Base-by-base conservation (phyloP, 2,888 invertebrate species). In the Archips xylosteana region DNA sequence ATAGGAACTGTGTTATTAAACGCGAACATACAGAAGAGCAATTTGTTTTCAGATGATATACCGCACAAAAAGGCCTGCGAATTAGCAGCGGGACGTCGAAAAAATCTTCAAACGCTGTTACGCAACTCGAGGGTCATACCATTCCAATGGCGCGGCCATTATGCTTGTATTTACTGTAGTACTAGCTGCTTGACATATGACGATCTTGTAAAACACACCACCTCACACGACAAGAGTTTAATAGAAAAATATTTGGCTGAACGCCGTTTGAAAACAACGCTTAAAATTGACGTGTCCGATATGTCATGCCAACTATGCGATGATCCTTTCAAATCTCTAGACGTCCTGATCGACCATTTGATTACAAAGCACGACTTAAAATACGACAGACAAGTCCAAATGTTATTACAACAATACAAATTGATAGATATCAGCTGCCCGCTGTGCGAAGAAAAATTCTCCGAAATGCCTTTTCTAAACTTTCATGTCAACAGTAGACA, bases 271-370 rank as follows among this genome's bases (percentile, higher is more conserved):
- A 74, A 74, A 61, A 51, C 34, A 2, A 15, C 23, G 0, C 42
- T 74, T 12, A 77, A 77, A 77, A 47, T 77, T 1, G 76, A 77
- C 59, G 65, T 77, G 2, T 76, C 75, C 3, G 45, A 70, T 54
- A 32, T 75, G 5, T 61, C 32, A 2, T 77, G 76, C 62, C 69
- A 73, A 60, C 49, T 76, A 23, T 77, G 76, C 54, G 70, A 75
- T 36, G 23, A 39, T 9, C 47, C 62, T 15, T 72, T 72, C 9
- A 32, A n/a, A 54, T 54, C 39, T 10, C 51, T 75, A 10, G 76
- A 75, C 51, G 68, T 15, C 36, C 15, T 77, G 6, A 47, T 39
- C 9, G 60, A 57, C 34, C 76, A 77, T 75, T 66, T 77, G 8
- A 13, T 64, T n/a, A 68, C 42, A 2, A 70, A 34, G 10, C 76